A percentile compares a stretch with the other conserved stretches of the same genome.
Evolutionary conservation across 2,113 vertebrate genomes (phyloP).

Genomic region (Piaya cayana): DNA sequence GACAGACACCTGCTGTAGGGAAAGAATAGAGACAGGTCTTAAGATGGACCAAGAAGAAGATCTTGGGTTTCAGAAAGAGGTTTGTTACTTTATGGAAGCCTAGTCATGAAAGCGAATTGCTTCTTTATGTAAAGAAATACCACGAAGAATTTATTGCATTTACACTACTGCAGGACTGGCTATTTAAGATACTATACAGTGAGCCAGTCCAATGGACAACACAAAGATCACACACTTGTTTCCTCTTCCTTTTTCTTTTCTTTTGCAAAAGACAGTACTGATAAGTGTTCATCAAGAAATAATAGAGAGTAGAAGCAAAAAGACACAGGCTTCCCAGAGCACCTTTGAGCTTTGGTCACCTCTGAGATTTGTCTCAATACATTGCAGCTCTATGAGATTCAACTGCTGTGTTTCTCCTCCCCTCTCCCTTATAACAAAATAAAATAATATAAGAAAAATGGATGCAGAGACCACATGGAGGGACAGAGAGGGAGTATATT

Average conservation of each 20-base stretch:
- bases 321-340: background rate
- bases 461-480: background rate
- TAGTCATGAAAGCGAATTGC: background rate
- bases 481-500: background rate
- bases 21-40: background rate
- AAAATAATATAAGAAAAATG: slow-evolving; percentile 16
- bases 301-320: background rate
- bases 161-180: background rate
- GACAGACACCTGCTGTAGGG: background rate
- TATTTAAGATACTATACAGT: background rate
- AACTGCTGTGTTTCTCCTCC: background rate
- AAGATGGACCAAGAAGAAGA: background rate
- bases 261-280: background rate
- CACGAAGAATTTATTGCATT: background rate
- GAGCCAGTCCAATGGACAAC: background rate
- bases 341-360: background rate
- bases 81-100: background rate
- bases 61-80: background rate
- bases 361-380: slow-evolving; percentile 3
- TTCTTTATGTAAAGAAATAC: background rate
- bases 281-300: slow-evolving; percentile 4
- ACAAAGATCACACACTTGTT: background rate
- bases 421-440: background rate
- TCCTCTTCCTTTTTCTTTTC: background rate
- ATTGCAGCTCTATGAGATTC: background rate